phyloP scores from a whole-genome alignment of 2,797 vertebrate genomes.

The Sebastes hubbsi region DNA sequence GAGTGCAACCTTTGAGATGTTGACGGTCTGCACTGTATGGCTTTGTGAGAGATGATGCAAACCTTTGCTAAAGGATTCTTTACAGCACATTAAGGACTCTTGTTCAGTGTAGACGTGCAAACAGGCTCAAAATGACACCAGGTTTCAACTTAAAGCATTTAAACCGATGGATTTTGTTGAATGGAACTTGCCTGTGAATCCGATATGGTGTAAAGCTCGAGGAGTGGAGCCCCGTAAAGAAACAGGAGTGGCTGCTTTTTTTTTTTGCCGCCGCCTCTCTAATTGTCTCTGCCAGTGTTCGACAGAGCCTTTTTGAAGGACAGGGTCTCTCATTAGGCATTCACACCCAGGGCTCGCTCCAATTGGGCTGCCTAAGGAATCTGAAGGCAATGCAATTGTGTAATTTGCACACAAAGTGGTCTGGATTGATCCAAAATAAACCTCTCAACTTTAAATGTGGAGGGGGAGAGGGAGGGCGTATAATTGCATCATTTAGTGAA shows the following conservation, averaged over 20 bases:
- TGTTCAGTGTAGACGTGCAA: not conserved
- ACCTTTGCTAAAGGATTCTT: not conserved
- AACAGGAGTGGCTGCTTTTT: constrained; percentile 22
- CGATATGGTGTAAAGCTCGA: constrained; percentile 10
- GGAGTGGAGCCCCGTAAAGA: constrained; percentile 26
- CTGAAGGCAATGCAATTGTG: constrained; percentile 90
- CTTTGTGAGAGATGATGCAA: not conserved
- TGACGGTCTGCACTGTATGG: not conserved
- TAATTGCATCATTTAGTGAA: constrained; percentile 99
- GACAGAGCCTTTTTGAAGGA: constrained; percentile 77
- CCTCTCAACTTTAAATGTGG: constrained; percentile 95
- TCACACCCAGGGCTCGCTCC: constrained; percentile 82
- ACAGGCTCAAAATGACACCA: not conserved
- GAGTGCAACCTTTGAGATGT: not conserved
- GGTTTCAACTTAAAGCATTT: constrained; percentile 12
- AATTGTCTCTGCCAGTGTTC: constrained; percentile 70
- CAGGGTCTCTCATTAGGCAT: constrained; percentile 83
- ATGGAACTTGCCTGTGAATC: constrained; percentile 23
- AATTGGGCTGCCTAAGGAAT: constrained; percentile 90
- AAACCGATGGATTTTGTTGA: constrained; percentile 25
- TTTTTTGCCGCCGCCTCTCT: constrained; percentile 32
- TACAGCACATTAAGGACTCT: not conserved
- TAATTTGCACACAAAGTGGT: constrained; percentile 97
- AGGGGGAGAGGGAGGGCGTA: constrained; percentile 82
- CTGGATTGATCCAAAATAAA: constrained; percentile 97